Conservation (phyloP, 37 sponge, comb jelly and placozoan species). For the Cladorhizidae sp. region DNA sequence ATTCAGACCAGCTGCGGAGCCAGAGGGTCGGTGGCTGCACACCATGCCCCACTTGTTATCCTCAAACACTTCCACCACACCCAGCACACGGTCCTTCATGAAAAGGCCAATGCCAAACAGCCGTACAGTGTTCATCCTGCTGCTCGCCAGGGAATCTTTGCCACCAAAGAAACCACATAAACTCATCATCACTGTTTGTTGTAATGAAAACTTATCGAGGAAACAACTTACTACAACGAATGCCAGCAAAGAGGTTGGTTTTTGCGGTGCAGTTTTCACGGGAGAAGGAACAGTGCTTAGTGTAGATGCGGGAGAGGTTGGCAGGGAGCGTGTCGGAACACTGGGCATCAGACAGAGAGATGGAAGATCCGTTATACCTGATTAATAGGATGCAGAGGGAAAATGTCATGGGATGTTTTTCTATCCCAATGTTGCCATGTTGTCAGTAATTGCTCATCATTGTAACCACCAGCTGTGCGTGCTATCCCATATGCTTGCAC, state of each 20-base stretch:
- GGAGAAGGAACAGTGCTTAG: background rate
- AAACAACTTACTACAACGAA: background rate
- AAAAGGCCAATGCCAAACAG: slow-evolving; percentile 19
- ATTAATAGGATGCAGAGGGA: too few species aligned
- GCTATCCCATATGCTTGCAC: too few species aligned
- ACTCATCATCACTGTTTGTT: too few species aligned
- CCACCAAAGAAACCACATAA: background rate
- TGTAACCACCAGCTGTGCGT: too few species aligned
- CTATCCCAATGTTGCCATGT: too few species aligned
- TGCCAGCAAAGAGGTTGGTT: background rate
- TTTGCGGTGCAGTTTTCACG: background rate
- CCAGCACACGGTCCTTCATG: background rate
- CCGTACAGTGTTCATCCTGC: slow-evolving; percentile 1
- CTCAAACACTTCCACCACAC: slow-evolving; percentile 30
- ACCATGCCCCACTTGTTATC: slow-evolving; percentile 33
- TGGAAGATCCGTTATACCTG: too few species aligned
- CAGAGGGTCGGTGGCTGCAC: background rate
- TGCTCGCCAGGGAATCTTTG: background rate
- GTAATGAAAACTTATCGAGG: background rate
- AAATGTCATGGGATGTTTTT: too few species aligned
- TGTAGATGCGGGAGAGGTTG: background rate
- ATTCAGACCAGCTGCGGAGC: too few species aligned
- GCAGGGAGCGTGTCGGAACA: background rate
- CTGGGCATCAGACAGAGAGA: background rate
- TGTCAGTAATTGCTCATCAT: too few species aligned